Evolutionary conservation across 2,888 invertebrate genomes (phyloP).

Genomic region (Chrysolina americana): DNA sequence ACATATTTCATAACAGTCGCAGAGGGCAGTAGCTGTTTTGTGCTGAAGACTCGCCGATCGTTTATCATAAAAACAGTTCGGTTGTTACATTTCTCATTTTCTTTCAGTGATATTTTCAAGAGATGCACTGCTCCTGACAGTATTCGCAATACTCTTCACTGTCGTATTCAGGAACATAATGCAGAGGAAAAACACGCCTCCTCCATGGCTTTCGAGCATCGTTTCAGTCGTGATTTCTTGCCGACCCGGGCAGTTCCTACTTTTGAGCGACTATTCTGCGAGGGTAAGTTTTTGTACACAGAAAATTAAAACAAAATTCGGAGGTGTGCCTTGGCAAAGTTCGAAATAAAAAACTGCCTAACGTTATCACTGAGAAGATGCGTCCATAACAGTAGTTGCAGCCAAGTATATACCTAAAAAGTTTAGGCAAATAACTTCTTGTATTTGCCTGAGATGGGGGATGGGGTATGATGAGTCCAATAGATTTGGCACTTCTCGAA

Average conservation of each 20-base stretch:
- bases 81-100: slow-evolving; percentile 21
- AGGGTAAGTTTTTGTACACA: slow-evolving; percentile 50
- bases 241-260: slow-evolving; percentile 58
- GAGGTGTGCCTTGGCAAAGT: neutral
- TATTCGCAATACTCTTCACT: slow-evolving; percentile 62
- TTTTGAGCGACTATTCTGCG: slow-evolving; percentile 56
- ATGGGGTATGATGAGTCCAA: too few species aligned
- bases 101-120: slow-evolving; percentile 62
- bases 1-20: neutral
- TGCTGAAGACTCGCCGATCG: too few species aligned
- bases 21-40: too few species aligned
- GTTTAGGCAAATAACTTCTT: too few species aligned
- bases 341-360: too few species aligned
- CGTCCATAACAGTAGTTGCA: too few species aligned
- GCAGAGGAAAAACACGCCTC: slow-evolving; percentile 57
- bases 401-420: too few species aligned
- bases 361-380: too few species aligned
- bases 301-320: too few species aligned
- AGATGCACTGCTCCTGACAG: slow-evolving; percentile 61
- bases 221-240: slow-evolving; percentile 56
- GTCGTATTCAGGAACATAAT: slow-evolving; percentile 60
- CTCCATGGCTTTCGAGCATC: slow-evolving; percentile 60
- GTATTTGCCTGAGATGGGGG: too few species aligned
- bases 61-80: too few species aligned
- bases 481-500: too few species aligned